Evolutionary conservation across 92 coral and sea anemone genomes (phyloP).

Genomic region (Pocillopora meandrina): DNA sequence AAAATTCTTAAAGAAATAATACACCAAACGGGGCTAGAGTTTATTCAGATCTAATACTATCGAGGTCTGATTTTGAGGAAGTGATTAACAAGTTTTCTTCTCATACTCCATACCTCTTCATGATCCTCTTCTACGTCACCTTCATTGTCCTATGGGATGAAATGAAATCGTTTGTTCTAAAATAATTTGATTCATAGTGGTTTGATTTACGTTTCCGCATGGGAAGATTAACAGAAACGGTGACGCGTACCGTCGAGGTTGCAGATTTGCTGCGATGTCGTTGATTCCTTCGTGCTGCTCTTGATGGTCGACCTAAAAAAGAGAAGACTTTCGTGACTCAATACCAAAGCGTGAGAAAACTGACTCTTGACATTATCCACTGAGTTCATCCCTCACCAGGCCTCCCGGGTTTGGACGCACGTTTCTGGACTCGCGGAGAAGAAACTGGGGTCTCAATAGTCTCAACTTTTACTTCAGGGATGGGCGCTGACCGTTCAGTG

Average conservation of each 20-base stretch:
- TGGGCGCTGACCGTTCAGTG: constrained; percentile 48
- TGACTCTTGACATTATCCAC: not conserved
- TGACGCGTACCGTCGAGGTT: constrained; percentile 68
- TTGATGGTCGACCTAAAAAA: constrained; percentile 71
- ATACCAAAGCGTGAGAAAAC: not conserved
- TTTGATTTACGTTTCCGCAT: not conserved
- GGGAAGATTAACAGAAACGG: not conserved
- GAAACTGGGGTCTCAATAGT: constrained; percentile 71
- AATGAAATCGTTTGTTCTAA: not conserved
- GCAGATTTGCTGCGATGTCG: constrained; percentile 74
- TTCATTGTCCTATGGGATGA: constrained; percentile 73
- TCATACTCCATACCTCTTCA: constrained; percentile 63
- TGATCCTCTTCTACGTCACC: constrained; percentile 80
- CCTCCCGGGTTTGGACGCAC: constrained; percentile 88
- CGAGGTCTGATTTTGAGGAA: not conserved
- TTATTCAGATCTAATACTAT: not conserved
- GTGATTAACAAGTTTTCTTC: not conserved
- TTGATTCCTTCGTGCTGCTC: constrained; percentile 64
- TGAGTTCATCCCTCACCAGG: constrained; percentile 56
- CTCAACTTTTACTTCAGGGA: constrained; percentile 73
- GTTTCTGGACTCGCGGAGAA: constrained; percentile 73
- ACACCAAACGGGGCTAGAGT: too few species aligned
- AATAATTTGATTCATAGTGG: not conserved
- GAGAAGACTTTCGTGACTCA: not conserved
- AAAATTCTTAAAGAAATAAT: not conserved